Percentiles rank a stretch among this genome's conserved stretches.
phyloP scores from a whole-genome alignment of 2,113 vertebrate genomes.

The Pleuronectes platessa region DNA sequence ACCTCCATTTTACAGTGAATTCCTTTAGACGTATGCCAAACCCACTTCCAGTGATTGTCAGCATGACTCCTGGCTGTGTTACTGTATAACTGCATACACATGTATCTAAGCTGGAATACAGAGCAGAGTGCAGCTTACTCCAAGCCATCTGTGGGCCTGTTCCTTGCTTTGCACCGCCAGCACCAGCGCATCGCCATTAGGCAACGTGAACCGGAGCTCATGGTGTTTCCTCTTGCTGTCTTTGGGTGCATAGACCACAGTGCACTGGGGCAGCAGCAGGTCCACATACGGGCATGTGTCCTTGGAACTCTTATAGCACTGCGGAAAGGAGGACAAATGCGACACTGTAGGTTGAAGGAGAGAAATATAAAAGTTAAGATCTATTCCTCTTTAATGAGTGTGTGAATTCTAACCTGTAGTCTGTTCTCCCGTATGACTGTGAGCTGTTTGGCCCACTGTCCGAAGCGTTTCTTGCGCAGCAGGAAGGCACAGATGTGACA shows the following conservation, averaged over 20 bases:
- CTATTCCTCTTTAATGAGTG: neutral
- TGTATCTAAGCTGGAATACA: neutral
- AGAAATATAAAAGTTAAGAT: neutral
- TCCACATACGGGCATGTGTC: slow-evolving; percentile 90
- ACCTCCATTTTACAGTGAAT: neutral
- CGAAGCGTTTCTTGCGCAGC: slow-evolving; percentile 96
- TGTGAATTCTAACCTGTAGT: slow-evolving; percentile 85
- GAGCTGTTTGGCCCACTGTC: slow-evolving; percentile 98
- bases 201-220: slow-evolving; percentile 92
- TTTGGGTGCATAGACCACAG: slow-evolving; percentile 91
- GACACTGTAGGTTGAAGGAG: fast-evolving
- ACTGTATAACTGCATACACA: neutral
- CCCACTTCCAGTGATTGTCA: neutral
- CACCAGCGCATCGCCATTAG: slow-evolving; percentile 89
- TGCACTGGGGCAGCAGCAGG: slow-evolving; percentile 87
- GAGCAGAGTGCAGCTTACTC: slow-evolving; percentile 79
- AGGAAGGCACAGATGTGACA: slow-evolving; percentile 96
- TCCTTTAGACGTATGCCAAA: slow-evolving; percentile 3
- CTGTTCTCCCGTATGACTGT: slow-evolving; percentile 92
- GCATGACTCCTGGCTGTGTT: slow-evolving; percentile 4
- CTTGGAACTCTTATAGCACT: slow-evolving; percentile 99
- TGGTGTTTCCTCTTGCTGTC: slow-evolving; percentile 95
- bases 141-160: slow-evolving; percentile 96
- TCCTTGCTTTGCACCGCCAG: slow-evolving; percentile 95
- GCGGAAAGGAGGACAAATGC: slow-evolving; percentile 9